phyloP scores from a whole-genome alignment of 1,140 invertebrate genomes.

The Drosophila murphyi region DNA sequence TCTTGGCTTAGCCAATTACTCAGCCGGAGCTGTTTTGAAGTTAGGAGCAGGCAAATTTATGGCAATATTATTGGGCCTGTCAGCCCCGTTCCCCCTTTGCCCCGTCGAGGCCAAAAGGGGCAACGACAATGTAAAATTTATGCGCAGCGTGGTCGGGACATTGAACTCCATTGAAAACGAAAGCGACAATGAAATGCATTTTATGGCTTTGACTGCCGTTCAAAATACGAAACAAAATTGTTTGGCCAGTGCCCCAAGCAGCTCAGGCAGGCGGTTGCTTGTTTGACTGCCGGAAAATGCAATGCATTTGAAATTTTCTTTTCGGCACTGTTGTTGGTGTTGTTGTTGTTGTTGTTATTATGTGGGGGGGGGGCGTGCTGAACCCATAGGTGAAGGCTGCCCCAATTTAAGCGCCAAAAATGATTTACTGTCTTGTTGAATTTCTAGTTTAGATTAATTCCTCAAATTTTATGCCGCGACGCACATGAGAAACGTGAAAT shows the following conservation, averaged over 20 bases:
- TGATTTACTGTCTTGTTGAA: slow-evolving; percentile 26
- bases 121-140: slow-evolving; percentile 41
- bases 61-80: slow-evolving; percentile 33
- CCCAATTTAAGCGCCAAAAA: slow-evolving; percentile 27
- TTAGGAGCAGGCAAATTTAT: slow-evolving; percentile 37
- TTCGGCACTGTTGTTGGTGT: background rate
- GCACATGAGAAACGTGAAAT: slow-evolving; percentile 66
- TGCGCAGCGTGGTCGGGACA: slow-evolving; percentile 47
- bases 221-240: slow-evolving; percentile 16
- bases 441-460: slow-evolving; percentile 55
- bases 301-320: slow-evolving; percentile 38
- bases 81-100: background rate
- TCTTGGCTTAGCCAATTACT: slow-evolving; percentile 29
- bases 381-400: slow-evolving; percentile 19
- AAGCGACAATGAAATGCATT: slow-evolving; percentile 78
- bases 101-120: slow-evolving; percentile 21
- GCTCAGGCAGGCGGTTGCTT: slow-evolving; percentile 16
- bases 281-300: slow-evolving; percentile 64
- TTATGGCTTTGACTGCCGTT: slow-evolving; percentile 43
- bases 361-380: slow-evolving; percentile 16
- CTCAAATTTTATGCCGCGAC: slow-evolving; percentile 73
- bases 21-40: slow-evolving; percentile 16
- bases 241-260: slow-evolving; percentile 40
- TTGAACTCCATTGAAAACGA: slow-evolving; percentile 72
- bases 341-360: background rate